phyloP scores from a whole-genome alignment of 2,797 vertebrate species.

The Garrulus glandarius region DNA sequence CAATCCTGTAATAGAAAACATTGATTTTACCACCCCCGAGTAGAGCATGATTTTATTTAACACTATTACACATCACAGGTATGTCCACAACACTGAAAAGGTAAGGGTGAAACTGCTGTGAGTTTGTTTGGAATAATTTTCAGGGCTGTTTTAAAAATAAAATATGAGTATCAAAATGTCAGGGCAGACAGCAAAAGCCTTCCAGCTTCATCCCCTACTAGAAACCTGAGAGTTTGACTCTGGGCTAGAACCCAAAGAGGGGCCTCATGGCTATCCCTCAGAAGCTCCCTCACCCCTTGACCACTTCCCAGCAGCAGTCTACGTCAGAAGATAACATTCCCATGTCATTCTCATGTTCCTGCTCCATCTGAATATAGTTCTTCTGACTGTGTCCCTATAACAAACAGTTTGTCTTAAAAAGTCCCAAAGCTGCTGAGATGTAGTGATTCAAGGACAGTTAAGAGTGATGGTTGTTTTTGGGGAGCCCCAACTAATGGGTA shows the following conservation, averaged over 20 bases:
- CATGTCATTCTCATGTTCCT: background rate
- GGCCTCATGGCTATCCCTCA: background rate
- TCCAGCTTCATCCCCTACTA: background rate
- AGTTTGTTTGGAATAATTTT: background rate
- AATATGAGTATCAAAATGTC: background rate
- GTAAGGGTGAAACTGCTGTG: background rate
- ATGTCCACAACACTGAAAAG: background rate
- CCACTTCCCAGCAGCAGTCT: background rate
- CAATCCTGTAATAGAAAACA: conserved; percentile 8
- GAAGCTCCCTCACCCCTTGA: background rate
- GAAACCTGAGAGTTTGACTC: background rate
- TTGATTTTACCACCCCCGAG: background rate
- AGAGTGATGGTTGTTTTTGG: background rate
- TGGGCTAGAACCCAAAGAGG: background rate
- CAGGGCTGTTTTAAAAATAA: background rate
- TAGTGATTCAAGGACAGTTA: background rate
- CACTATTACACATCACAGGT: background rate
- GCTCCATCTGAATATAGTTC: background rate
- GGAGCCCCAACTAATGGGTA: background rate
- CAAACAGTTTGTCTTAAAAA: background rate
- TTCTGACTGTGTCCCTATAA: background rate
- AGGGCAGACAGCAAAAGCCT: background rate
- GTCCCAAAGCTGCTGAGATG: background rate
- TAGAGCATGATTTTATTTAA: background rate
- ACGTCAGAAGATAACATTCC: background rate